Evolutionary conservation across 2,113 vertebrate species (phyloP).

Genomic region (Rhinichthys klamathensis): DNA sequence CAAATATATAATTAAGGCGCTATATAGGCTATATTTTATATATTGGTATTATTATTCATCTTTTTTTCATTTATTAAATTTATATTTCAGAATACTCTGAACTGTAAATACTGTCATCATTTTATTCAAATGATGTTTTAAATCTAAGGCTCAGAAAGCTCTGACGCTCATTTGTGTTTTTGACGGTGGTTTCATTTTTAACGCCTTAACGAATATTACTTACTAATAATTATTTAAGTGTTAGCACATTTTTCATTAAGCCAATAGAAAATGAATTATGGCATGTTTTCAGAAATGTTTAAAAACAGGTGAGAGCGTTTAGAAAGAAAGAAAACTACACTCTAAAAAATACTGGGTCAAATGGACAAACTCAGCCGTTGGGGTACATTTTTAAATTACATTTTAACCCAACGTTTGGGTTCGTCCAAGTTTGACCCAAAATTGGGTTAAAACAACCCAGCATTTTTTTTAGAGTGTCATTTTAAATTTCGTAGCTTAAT

Average conservation of each 20-base stretch:
- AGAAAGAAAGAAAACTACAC: neutral
- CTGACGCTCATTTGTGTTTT: neutral
- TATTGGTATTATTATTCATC: neutral
- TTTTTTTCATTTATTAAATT: neutral
- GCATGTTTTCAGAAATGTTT: neutral
- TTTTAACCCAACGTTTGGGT: too few relatives aligned
- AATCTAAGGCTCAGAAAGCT: neutral
- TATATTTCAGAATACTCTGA: neutral
- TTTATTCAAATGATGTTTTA: neutral
- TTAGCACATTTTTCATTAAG: neutral
- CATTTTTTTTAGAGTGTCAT: too few relatives aligned
- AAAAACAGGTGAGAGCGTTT: too few relatives aligned
- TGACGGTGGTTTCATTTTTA: neutral
- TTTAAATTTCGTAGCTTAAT: neutral
- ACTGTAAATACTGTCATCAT: neutral
- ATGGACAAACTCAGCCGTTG: too few relatives aligned
- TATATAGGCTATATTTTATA: neutral
- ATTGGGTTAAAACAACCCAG: too few relatives aligned
- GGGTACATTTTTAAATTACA: too few relatives aligned
- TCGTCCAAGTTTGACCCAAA: too few relatives aligned
- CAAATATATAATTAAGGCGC: neutral
- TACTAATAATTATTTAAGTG: neutral
- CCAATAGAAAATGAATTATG: neutral
- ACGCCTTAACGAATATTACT: neutral
- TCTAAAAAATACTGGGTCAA: too few relatives aligned